Base-by-base conservation (phyloP, 2,797 vertebrate species). In the Clarias fuscus region DNA sequence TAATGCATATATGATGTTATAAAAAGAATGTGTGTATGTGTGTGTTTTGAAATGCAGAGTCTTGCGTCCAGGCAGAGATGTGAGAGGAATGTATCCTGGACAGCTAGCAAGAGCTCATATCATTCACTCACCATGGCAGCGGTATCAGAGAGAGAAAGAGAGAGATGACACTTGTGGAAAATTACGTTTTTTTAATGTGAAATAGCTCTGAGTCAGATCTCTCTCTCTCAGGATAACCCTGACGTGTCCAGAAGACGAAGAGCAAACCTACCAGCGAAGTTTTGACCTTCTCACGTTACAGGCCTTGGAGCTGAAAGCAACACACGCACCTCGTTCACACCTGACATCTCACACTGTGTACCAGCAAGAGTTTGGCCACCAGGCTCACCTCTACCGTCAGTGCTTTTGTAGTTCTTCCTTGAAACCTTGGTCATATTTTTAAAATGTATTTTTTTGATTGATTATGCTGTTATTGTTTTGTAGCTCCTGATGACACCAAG, bases 401-500 rank as follows among this genome's bases (percentile, higher is more conserved):
- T 79, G 76, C 76, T 59, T 77, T 59, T 4, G 18, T 2, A 76
- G n/a, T 75, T 75, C 71, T 73, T 73, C 40, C 2, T 22, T 73
- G 10, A 73, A 48, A 53, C 48, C 48, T 13, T 13, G 48, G 48
- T 53, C 48, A 53, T 53, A 53, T 53, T 43, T 43, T 53, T 53
- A 0, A 13, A 13, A 13, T 3, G 3, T 53, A 53, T 13, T 53
- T 53, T 37, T 37, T 53, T 53, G 27, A 27, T 4, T 75, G 24
- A 75, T 27, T 27, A 56, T 56, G 6, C 48, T 56, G 24, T 75
- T 3, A 0, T 56, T 53, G 72, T 75, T 56, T 75, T 56, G 72
- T 8, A 75, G 72, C 72, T 7, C 24, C 72, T 53, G 72, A 75
- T 56, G 75, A 87, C 83, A 85, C 33, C 43, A 85, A 68, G 75